A percentile compares a stretch with the other conserved stretches of the same genome.
Conservation (phyloP, 2,888 invertebrate genomes). For the Caenorhabditis zanzibari region DNA sequence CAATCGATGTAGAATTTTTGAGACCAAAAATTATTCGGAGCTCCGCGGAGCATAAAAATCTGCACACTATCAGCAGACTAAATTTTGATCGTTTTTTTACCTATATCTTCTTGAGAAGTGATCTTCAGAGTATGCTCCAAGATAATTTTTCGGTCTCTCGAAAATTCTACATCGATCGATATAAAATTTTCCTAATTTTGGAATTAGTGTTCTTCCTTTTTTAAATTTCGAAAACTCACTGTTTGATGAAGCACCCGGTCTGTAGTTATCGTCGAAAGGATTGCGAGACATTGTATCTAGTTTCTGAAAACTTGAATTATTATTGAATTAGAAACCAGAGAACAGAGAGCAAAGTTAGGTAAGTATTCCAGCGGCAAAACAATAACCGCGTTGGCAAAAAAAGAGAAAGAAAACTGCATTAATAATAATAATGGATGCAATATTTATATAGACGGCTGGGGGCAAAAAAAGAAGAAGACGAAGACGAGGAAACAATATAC, state of each 20-base stretch:
- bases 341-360: constrained; percentile 8
- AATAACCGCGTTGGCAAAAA: constrained; percentile 34
- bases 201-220: too few species aligned
- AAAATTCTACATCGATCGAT: too few species aligned
- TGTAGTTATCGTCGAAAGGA: constrained; percentile 77
- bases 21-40: too few species aligned
- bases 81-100: too few species aligned
- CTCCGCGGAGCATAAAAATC: too few species aligned
- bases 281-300: constrained; percentile 70
- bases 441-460: constrained; percentile 48
- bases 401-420: constrained; percentile 11
- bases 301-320: constrained; percentile 18
- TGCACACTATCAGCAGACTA: too few species aligned
- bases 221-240: constrained; percentile 64
- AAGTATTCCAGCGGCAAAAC: constrained; percentile 12
- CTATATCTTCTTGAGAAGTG: too few species aligned
- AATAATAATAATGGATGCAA: constrained; percentile 32
- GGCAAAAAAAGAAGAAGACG: not conserved
- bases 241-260: constrained; percentile 56
- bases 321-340: not conserved
- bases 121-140: too few species aligned
- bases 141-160: too few species aligned
- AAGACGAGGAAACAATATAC: constrained; percentile 50
- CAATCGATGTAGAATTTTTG: too few species aligned
- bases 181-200: too few species aligned